Conservation (phyloP, 2,888 invertebrate genomes). For the Cosmia pyralina region DNA sequence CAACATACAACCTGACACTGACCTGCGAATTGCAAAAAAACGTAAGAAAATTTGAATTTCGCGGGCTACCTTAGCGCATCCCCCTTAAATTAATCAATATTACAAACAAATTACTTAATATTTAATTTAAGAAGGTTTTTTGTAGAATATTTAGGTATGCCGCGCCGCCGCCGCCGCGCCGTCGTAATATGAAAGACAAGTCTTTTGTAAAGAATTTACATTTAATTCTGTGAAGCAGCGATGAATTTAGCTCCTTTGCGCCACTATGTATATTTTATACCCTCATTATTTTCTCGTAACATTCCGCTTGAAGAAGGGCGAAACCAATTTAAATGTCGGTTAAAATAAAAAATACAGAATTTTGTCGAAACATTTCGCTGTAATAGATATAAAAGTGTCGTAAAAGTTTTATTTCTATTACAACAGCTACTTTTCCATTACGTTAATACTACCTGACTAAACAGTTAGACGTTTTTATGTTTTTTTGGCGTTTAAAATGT, state of each 20-base stretch:
- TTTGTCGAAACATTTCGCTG: constrained; percentile 40
- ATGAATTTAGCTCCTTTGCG: constrained; percentile 34
- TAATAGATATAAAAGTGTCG: constrained; percentile 56
- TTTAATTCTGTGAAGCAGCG: constrained; percentile 30
- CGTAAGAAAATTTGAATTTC: too few relatives aligned
- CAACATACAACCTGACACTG: too few relatives aligned
- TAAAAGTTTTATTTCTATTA: constrained; percentile 68
- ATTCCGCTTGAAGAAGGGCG: constrained; percentile 40
- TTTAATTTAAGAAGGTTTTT: background rate
- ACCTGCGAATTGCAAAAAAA: too few relatives aligned
- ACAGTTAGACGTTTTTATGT: constrained; percentile 60
- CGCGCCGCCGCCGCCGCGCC: background rate
- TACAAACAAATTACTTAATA: constrained; percentile 8
- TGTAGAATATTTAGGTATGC: background rate
- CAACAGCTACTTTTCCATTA: constrained; percentile 63
- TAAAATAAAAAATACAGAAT: constrained; percentile 44
- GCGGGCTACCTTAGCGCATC: too few relatives aligned
- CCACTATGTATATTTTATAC: constrained; percentile 42
- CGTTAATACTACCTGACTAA: constrained; percentile 58
- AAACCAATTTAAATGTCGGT: constrained; percentile 54
- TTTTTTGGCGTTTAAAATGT: constrained; percentile 54
- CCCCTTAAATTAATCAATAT: constrained; percentile 9
- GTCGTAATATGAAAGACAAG: constrained; percentile 24
- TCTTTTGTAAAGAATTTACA: constrained; percentile 26
- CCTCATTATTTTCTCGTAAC: constrained; percentile 54